A percentile compares a stretch with the other conserved stretches of the same genome.
Conservation (phyloP, 2,113 vertebrate species). For the Cyrtonyx montezumae region DNA sequence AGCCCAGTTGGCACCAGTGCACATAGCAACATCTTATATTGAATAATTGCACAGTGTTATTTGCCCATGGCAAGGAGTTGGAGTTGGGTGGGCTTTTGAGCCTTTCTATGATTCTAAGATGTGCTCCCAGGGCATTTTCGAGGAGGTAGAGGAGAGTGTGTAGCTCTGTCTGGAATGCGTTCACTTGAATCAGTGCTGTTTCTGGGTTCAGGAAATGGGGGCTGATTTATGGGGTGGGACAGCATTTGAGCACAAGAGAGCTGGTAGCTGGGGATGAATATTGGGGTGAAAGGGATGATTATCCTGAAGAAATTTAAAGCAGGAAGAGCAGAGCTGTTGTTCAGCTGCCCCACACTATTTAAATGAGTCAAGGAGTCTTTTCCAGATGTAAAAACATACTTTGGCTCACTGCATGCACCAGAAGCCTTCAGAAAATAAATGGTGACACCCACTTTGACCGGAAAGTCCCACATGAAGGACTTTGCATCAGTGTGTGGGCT, state of each 20-base stretch:
- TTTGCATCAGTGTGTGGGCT: background rate
- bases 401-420: background rate
- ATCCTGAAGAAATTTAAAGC: background rate
- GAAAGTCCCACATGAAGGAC: fast-evolving
- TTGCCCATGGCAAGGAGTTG: too few relatives aligned
- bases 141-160: background rate
- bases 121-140: fast-evolving
- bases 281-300: background rate
- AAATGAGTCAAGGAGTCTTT: background rate
- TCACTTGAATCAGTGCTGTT: fast-evolving
- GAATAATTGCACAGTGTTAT: background rate
- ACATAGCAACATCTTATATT: background rate
- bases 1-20: background rate
- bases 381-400: background rate
- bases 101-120: too few relatives aligned
- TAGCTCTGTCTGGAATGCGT: background rate
- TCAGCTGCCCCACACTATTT: background rate
- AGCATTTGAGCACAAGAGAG: background rate
- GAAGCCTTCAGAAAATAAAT: background rate
- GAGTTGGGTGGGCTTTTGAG: too few relatives aligned
- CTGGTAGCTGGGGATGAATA: background rate
- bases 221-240: background rate
- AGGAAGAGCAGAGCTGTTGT: background rate
- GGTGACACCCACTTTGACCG: background rate
- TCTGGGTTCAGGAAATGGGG: background rate